phyloP scores from a whole-genome alignment of 2,888 invertebrate genomes.

The Aelia acuminata region DNA sequence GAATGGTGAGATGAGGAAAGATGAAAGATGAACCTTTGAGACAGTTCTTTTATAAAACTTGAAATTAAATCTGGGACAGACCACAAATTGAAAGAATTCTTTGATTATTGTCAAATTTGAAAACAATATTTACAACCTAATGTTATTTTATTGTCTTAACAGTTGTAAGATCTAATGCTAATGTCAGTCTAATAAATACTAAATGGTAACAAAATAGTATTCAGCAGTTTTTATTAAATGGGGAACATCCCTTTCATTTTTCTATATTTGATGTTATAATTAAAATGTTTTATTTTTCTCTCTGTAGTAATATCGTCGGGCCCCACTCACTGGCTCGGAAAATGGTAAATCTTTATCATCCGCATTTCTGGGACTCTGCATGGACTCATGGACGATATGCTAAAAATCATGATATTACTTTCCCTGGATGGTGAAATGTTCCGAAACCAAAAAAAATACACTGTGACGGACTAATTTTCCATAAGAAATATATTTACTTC shows the following conservation, averaged over 20 bases:
- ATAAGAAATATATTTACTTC: slow-evolving; percentile 5
- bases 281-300: neutral
- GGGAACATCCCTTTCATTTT: neutral
- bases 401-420: neutral
- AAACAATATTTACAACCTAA: slow-evolving; percentile 11
- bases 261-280: neutral
- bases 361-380: neutral
- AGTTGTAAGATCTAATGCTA: slow-evolving; percentile 8
- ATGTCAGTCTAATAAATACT: slow-evolving; percentile 9
- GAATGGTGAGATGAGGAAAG: neutral
- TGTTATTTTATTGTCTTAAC: slow-evolving; percentile 30
- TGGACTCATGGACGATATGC: neutral
- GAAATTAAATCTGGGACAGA: neutral
- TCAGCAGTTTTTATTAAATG: neutral
- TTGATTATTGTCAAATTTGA: slow-evolving; percentile 11
- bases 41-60: neutral
- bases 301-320: neutral
- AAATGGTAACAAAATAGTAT: slow-evolving; percentile 4
- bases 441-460: neutral
- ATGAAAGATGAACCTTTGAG: neutral
- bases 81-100: neutral
- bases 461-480: neutral
- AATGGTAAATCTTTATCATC: neutral
- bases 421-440: neutral
- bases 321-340: neutral